Conservation (phyloP, 2,113 vertebrate species). For the Podocnemis expansa region DNA sequence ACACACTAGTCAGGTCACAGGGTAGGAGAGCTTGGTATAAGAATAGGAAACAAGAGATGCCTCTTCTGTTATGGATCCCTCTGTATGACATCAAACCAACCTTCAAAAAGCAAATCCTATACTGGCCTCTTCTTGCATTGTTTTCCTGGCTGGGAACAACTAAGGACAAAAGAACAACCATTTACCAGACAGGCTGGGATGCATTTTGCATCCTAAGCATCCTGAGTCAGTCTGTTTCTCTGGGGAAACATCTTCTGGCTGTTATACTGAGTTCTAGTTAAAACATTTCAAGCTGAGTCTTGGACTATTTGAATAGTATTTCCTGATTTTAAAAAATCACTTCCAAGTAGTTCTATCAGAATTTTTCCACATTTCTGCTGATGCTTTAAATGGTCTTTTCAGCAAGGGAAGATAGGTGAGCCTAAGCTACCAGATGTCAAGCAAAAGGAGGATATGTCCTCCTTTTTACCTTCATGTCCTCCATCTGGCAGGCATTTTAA, state of each 20-base stretch:
- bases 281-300: background rate
- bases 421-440: too few relatives aligned
- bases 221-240: background rate
- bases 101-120: background rate
- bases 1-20: background rate
- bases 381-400: background rate
- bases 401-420: background rate
- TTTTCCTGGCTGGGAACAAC: background rate
- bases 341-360: background rate
- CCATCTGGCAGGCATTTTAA: too few relatives aligned
- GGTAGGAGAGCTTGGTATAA: background rate
- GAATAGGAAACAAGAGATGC: background rate
- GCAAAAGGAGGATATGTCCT: too few relatives aligned
- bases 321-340: background rate
- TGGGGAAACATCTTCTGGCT: background rate
- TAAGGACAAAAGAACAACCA: background rate
- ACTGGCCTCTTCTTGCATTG: background rate
- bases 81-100: background rate
- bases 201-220: background rate
- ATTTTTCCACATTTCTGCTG: background rate
- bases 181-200: background rate
- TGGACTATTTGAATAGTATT: background rate
- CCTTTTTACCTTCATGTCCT: too few relatives aligned
- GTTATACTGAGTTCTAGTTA: background rate
- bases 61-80: background rate